These are phyloP conservation scores for Athene noctua DNA, from an alignment of 2,113 vertebrate species.

Conservation along the genomic window DNA sequence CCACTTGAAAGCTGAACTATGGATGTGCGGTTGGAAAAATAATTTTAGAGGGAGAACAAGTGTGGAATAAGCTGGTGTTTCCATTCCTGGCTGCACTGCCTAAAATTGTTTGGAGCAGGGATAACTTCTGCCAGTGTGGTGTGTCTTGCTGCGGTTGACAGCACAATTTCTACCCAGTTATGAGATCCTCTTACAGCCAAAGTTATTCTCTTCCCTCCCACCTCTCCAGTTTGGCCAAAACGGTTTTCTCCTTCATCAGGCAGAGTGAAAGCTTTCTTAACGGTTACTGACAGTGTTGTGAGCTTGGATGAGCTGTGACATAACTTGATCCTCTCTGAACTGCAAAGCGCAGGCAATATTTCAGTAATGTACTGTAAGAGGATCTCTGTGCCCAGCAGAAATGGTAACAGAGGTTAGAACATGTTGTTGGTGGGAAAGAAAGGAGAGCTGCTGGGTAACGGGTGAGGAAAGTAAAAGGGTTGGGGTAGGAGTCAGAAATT, in stretches of 20 bases:
- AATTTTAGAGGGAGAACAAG: neutral
- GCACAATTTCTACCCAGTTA: neutral
- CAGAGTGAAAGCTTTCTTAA: neutral
- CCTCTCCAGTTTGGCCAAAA: neutral
- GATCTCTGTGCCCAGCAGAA: neutral
- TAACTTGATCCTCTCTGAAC: neutral
- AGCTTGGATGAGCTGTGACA: neutral
- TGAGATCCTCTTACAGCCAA: neutral
- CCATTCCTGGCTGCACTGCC: neutral
- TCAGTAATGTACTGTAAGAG: neutral
- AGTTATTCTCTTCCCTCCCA: neutral
- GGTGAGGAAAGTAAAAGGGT: neutral
- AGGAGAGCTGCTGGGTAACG: neutral
- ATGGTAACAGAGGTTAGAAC: neutral
- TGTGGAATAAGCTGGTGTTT: neutral
- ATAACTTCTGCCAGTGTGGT: neutral
- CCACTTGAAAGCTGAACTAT: neutral
- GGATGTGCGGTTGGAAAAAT: neutral
- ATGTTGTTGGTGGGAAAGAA: neutral
- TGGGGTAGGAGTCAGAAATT: neutral
- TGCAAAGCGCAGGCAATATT: neutral
- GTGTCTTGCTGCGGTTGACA: neutral
- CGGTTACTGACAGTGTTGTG: rapidly evolving
- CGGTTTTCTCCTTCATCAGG: neutral
- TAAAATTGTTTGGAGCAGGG: neutral